phyloP scores from a whole-genome alignment of 2,797 vertebrate genomes.

The Meda fulgida region DNA sequence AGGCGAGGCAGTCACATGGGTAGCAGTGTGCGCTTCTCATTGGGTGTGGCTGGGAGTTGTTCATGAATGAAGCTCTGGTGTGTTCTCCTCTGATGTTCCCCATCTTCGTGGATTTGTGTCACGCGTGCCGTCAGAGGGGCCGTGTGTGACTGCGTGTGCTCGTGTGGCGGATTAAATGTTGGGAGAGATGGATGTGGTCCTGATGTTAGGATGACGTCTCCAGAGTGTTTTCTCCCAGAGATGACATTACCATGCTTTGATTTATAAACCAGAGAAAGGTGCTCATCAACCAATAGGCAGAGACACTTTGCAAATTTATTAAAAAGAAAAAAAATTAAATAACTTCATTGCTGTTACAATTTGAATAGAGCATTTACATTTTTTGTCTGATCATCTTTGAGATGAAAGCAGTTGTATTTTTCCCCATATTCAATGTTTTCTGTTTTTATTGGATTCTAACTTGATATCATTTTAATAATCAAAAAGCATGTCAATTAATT shows the following conservation, averaged over 20 bases:
- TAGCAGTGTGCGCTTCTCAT: conserved; percentile 64
- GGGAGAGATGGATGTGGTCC: background rate
- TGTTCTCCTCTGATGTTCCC: conserved; percentile 12
- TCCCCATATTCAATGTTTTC: too few species aligned
- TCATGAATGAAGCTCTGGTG: conserved; percentile 54
- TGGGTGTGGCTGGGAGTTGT: conserved; percentile 43
- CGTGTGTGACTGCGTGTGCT: background rate
- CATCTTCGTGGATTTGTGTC: conserved; percentile 5
- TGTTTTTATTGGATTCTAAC: too few species aligned
- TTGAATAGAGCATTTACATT: background rate
- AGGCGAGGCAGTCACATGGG: conserved; percentile 78
- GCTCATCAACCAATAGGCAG: background rate
- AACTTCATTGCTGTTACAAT: background rate
- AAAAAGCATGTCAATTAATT: background rate
- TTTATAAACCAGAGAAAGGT: background rate
- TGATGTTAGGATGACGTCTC: background rate
- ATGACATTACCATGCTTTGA: background rate
- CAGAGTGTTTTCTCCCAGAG: background rate
- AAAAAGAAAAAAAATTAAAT: background rate
- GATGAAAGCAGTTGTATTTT: background rate
- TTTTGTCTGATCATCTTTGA: background rate
- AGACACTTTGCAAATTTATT: background rate
- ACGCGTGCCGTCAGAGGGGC: background rate
- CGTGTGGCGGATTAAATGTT: background rate
- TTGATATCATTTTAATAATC: too few species aligned